Base-by-base conservation (phyloP, 2,888 invertebrate genomes). In the Thera obeliscata region DNA sequence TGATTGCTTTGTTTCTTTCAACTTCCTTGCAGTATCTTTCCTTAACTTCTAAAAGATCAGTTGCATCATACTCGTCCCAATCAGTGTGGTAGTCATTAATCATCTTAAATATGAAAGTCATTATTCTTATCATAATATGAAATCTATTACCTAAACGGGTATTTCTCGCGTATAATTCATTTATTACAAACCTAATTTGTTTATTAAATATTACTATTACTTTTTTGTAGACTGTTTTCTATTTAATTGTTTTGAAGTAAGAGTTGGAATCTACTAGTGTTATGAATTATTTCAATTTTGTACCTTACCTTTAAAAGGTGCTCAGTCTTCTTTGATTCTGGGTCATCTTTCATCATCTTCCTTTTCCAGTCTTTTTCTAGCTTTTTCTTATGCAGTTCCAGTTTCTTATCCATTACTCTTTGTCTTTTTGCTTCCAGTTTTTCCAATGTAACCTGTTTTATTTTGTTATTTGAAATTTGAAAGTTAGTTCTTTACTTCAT, bases 271-370 rank as follows among this genome's bases (percentile, higher is more conserved):
- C 22, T 22, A 22, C 22, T 22, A 1, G 38, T 38, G 4, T 38
- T 38, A 38, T 38, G 38, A 46, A 8, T 46, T 46, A 2, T 9
- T 9, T 2, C 0, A 9, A 8, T 46, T 46, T 46, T 48, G 12
- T 36, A 33, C 1, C 5, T 49, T 67, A 87, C 90, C 75, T 84
- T 65, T 46, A 82, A 35, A 62, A 90, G 75, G 22, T 75, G 56
- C 9, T 76, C 60, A 22, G 80, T 83, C 69, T 78, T 84, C 54
- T 82, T 85, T 0, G 91, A 90, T 56, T 74, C 56, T 6, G 89
- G 90, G 58, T 83, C n/a, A n/a, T 89, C 88, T 73, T 87, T 90
- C 87, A 88, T 87, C 59, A 89, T 81, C 70, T 90, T 91, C 64
- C 76, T 81, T n/a, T 83, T 59, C 4, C 88, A 61, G 2, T 75